Conservation (phyloP, 2,113 vertebrate species). For the Macquaria australasica region DNA sequence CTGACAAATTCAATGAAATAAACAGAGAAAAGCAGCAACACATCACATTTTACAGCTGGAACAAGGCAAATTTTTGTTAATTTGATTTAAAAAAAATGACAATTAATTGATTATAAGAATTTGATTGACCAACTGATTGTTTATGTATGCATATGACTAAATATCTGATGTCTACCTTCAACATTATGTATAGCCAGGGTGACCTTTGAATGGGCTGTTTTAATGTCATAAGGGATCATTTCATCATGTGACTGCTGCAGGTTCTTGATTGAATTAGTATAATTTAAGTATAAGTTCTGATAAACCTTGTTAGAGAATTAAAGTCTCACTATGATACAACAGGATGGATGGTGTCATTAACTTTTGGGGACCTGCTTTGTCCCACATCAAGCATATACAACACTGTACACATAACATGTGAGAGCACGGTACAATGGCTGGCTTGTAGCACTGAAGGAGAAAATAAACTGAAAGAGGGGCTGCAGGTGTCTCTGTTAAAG, state of each 20-base stretch:
- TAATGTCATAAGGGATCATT: constrained; percentile 17
- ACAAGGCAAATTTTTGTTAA: background rate
- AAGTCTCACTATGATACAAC: background rate
- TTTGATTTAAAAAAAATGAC: too few relatives aligned
- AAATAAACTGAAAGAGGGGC: constrained; percentile 17
- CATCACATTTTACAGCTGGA: background rate
- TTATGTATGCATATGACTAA: too few relatives aligned
- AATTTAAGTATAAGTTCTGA: constrained; percentile 16
- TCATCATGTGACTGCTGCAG: constrained; percentile 5
- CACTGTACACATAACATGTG: constrained; percentile 17
- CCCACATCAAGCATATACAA: constrained; percentile 4
- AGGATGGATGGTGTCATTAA: constrained; percentile 6
- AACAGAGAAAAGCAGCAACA: too few relatives aligned
- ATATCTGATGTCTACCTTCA: background rate
- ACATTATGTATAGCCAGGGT: background rate
- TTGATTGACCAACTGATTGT: too few relatives aligned
- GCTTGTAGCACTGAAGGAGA: constrained; percentile 24
- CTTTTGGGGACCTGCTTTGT: constrained; percentile 18
- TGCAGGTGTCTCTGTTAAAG: constrained; percentile 73
- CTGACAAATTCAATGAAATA: too few relatives aligned
- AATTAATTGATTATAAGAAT: too few relatives aligned
- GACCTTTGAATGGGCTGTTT: constrained; percentile 31
- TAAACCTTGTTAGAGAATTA: background rate
- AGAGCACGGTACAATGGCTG: constrained; percentile 27
- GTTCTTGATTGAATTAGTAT: background rate